Base-by-base conservation (phyloP, 2,113 vertebrate species). In the Forbesichthys papilliferus region DNA sequence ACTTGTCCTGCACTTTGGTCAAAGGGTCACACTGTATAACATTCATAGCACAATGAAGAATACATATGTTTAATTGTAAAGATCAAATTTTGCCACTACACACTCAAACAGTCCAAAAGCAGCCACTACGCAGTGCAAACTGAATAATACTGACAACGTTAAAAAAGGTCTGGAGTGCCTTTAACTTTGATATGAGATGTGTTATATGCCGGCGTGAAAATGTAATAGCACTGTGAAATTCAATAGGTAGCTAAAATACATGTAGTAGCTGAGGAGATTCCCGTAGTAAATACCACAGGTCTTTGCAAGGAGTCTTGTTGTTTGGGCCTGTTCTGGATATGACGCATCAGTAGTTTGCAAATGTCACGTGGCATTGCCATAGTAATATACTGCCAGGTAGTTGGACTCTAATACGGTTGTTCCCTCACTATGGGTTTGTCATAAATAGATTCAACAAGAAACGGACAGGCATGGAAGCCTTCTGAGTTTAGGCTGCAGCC, bases 241-340 rank as follows among this genome's bases (percentile, higher is more conserved):
- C 36, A 42, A 42, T 42, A 42, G 36, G 36, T 52, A 4, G 11
- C 10, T 46, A 11, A 13, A 59, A 49, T 59, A 36, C 20, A 57
- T 63, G 11, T 11, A 18, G 1, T 73, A 67, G 61, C n/a, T 64
- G 53, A 33, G 53, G 48, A 61, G 48, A 69, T 77, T 59, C 48
- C 64, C 59, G 36, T 16, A 58, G 62, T 6, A 42, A 42, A 42
- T 42, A 42, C 36, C 70, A 49, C 58, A n/a, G 13, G 33, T 60
- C 65, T 58, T 63, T 54, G 51, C 62, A 59, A 69, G 34, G 57
- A 14, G 42, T 65, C 53, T 20, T 66, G 27, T 62, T 62, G 56
- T 73, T 54, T 61, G 16, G n/a, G 65, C 16, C 61, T 63, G 60
- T 65, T 75, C 63, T 49, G 65, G 75, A 71, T 75, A 16, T 42